phyloP scores from a whole-genome alignment of 2,888 invertebrate species.

The Liposcelis brunnea region DNA sequence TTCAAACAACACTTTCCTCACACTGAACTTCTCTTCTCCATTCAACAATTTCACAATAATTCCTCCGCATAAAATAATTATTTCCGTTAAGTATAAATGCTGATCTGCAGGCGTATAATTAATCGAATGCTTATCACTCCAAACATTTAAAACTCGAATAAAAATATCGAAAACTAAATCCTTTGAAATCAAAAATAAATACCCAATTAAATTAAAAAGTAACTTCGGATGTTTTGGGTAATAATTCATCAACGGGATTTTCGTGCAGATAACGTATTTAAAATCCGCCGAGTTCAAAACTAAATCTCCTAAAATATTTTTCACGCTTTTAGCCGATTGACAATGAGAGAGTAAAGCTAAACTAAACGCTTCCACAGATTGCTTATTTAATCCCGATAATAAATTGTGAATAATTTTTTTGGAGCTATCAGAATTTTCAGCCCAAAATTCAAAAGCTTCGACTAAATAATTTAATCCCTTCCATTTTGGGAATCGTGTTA shows the following conservation, averaged over 20 bases:
- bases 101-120: constrained; percentile 47
- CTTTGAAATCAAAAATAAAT: constrained; percentile 31
- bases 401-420: constrained; percentile 28
- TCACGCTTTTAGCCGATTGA: constrained; percentile 23
- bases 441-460: constrained; percentile 36
- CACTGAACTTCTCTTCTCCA: constrained; percentile 19
- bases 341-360: constrained; percentile 35
- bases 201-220: constrained; percentile 41
- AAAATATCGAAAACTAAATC: constrained; percentile 29
- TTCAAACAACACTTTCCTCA: constrained; percentile 37
- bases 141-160: constrained; percentile 39
- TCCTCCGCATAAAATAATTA: constrained; percentile 33
- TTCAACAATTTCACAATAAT: background rate
- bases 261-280: constrained; percentile 45
- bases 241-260: constrained; percentile 38
- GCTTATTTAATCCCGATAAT: constrained; percentile 35
- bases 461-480: too few species aligned
- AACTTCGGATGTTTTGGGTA: constrained; percentile 29
- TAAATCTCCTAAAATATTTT: constrained; percentile 35
- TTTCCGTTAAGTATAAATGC: constrained; percentile 50
- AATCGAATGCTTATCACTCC: constrained; percentile 47
- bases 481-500: constrained; percentile 23
- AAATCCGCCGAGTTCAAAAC: constrained; percentile 38
- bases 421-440: constrained; percentile 18
- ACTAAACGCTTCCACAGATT: constrained; percentile 39